Percentiles rank a stretch among this genome's conserved stretches.
Conservation (phyloP, 2,888 invertebrate genomes). For the Pandemis heparana region DNA sequence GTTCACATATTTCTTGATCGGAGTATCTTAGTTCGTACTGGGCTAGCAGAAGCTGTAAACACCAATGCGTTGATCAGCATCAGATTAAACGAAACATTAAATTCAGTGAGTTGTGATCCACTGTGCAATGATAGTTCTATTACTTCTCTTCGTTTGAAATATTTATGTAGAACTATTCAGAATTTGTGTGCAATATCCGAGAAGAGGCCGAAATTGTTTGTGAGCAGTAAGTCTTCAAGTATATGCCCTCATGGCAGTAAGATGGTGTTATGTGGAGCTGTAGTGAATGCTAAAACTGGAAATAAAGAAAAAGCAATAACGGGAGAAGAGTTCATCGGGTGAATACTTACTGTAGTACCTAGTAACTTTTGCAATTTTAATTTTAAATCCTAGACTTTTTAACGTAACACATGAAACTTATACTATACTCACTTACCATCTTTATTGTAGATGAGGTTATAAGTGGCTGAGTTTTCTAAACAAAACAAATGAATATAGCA, state of each 20-base stretch:
- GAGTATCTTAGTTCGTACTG: slow-evolving; percentile 57
- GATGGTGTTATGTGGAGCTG: slow-evolving; percentile 85
- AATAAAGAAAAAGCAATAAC: slow-evolving; percentile 79
- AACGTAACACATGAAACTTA: too few species aligned
- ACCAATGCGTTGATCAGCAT: slow-evolving; percentile 57
- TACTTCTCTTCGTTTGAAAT: slow-evolving; percentile 67
- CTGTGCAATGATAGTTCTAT: slow-evolving; percentile 60
- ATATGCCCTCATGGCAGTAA: slow-evolving; percentile 51
- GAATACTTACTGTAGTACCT: neutral
- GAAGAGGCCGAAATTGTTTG: slow-evolving; percentile 50
- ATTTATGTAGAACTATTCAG: slow-evolving; percentile 60
- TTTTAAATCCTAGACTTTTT: too few species aligned
- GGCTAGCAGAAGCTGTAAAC: slow-evolving; percentile 58
- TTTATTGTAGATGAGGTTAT: too few species aligned
- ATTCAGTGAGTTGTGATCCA: slow-evolving; percentile 57
- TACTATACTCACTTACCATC: too few species aligned
- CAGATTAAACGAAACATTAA: slow-evolving; percentile 49
- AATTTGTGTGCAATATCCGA: slow-evolving; percentile 61
- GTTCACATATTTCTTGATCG: slow-evolving; percentile 84
- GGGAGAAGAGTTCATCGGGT: slow-evolving; percentile 84
- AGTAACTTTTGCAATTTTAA: too few species aligned
- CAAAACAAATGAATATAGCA: too few species aligned
- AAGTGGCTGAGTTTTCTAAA: too few species aligned
- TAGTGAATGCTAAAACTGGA: slow-evolving; percentile 85
- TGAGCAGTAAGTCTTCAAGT: slow-evolving; percentile 75